Base-by-base conservation (phyloP, 2,888 invertebrate species). In the Clitarchus hookeri region DNA sequence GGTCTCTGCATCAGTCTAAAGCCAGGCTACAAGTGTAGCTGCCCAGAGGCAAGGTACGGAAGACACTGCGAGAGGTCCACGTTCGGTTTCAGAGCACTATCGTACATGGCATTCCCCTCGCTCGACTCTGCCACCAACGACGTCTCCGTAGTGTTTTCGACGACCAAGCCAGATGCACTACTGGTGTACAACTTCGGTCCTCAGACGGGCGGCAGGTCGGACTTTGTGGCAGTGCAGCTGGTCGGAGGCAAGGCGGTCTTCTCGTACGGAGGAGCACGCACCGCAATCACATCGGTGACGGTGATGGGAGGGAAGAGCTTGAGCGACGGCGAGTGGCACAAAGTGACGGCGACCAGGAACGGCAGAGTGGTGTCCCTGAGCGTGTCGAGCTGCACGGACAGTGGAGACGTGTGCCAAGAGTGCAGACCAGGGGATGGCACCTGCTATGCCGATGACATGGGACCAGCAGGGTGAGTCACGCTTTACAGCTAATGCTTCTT, bases 181-280 rank as follows among this genome's bases (percentile, higher is more conserved):
- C 92, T 99, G n/a, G 93, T 98, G 0, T 99, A 98, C 91, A 98
- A 98, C 90, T 98, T 96, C 90, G 98, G 98, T 0, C 93, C 95
- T 0, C 97, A 97, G 90, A 96, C 95, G 48, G 97, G 97, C 8
- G 98, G 98, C 16, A 93, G 98, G 88, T 97, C 97, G 0, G 98
- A 98, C 91, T 99, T 98, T 90, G 95, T 99, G 77, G 97, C 98
- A 0, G 94, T 99, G 88, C 98, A 99, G 92, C 91, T 99, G 85
- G 93, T 98, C 0, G 94, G 95, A 86, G 98, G 98, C 0, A 95
- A 94, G 89, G 96, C 97, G 0, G 94, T 96, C 26, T 98, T 99
- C 91, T 97, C 98, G 0, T 98, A 97, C 91, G 97, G 98, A 23
- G 97, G 97, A 4, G 95, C 97, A 0, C 93, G 98, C 89, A 97